Percentiles rank a stretch among this genome's conserved stretches.
Conservation (phyloP, 2,888 invertebrate species). For the Ophion slaviceki region DNA sequence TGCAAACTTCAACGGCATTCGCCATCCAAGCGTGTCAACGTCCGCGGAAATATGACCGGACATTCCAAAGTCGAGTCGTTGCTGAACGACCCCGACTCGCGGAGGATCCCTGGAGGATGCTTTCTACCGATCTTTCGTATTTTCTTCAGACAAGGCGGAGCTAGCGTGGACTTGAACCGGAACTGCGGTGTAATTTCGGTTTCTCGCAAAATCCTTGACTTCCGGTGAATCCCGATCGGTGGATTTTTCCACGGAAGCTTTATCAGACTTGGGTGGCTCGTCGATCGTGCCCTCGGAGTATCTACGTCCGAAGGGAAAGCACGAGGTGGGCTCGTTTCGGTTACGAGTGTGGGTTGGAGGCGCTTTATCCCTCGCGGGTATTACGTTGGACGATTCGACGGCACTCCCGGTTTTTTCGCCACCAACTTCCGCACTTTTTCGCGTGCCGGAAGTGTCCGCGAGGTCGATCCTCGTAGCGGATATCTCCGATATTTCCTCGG, state of each 20-base stretch:
- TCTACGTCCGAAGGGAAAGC: slow-evolving; percentile 57
- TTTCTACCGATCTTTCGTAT: too few relatives aligned
- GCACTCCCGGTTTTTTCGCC: slow-evolving; percentile 14
- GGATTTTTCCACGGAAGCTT: not conserved
- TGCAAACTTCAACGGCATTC: too few relatives aligned
- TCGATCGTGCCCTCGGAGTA: not conserved
- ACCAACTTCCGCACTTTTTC: not conserved
- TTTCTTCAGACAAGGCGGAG: not conserved
- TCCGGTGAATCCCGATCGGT: not conserved
- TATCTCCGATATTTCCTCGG: slow-evolving; percentile 68
- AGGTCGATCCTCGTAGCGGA: slow-evolving; percentile 51
- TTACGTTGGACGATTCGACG: slow-evolving; percentile 39
- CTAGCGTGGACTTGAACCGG: not conserved
- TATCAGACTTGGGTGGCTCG: not conserved
- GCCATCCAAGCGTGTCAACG: too few relatives aligned
- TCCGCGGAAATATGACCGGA: too few relatives aligned
- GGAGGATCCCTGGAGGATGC: too few relatives aligned
- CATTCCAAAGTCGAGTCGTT: too few relatives aligned
- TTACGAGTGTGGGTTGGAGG: not conserved
- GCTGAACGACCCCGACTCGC: too few relatives aligned
- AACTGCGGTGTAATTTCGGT: too few relatives aligned
- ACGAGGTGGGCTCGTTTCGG: slow-evolving; percentile 47
- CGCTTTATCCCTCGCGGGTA: slow-evolving; percentile 51
- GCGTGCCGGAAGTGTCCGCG: not conserved
- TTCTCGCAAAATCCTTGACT: not conserved